A percentile compares a stretch with the other conserved stretches of the same genome.
Evolutionary conservation across 2,113 vertebrate species (phyloP).

Genomic region (Acanthisitta chloris): DNA sequence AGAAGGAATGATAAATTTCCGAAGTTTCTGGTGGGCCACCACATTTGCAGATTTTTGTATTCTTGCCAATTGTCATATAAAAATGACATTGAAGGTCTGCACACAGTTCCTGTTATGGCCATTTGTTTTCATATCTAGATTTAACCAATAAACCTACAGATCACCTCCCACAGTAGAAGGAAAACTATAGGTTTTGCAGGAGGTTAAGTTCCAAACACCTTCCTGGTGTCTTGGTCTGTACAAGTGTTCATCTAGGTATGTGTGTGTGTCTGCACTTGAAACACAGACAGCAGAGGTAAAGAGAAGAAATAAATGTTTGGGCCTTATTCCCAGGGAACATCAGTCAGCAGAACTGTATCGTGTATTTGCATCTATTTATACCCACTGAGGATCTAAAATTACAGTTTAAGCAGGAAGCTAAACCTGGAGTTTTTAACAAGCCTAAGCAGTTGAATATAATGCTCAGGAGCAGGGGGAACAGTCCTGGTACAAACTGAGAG

Average conservation of each 20-base stretch:
- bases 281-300: background rate
- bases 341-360: background rate
- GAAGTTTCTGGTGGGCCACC: background rate
- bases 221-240: background rate
- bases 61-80: background rate
- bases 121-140: background rate
- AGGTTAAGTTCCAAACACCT: background rate
- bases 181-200: background rate
- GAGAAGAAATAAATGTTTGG: background rate
- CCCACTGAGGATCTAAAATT: background rate
- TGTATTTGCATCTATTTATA: slow-evolving; percentile 23
- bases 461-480: background rate
- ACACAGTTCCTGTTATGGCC: background rate
- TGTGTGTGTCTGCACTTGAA: fast-evolving
- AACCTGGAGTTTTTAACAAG: background rate
- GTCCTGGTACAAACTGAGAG: background rate
- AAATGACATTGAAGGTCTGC: background rate
- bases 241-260: fast-evolving
- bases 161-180: background rate
- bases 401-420: background rate
- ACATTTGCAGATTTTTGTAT: background rate
- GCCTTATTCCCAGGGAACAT: background rate
- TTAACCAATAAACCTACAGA: background rate
- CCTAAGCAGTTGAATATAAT: background rate
- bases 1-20: background rate